phyloP scores from a whole-genome alignment of 2,888 invertebrate genomes.

The Stenolophus ochropezus region DNA sequence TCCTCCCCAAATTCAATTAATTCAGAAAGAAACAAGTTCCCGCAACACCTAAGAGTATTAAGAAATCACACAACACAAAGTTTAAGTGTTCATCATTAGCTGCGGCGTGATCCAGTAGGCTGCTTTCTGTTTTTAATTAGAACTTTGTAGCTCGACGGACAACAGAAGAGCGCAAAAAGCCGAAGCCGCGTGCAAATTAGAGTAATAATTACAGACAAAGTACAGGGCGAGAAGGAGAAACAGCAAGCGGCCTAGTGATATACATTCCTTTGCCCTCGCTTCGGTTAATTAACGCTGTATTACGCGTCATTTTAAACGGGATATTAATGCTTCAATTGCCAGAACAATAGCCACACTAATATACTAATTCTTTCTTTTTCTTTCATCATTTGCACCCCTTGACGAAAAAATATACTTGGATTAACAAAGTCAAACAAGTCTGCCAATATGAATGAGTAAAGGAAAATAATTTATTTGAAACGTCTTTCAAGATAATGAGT shows the following conservation, averaged over 20 bases:
- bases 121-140: constrained; percentile 33
- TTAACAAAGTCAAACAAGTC: too few relatives aligned
- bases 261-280: neutral
- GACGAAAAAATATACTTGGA: too few relatives aligned
- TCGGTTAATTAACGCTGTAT: neutral
- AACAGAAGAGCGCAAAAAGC: constrained; percentile 25
- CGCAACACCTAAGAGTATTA: neutral
- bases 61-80: constrained; percentile 17
- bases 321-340: constrained; percentile 3
- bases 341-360: neutral
- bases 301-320: neutral
- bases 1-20: neutral
- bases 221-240: constrained; percentile 9
- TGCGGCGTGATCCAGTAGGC: neutral
- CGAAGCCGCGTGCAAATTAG: constrained; percentile 28
- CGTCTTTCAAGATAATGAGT: too few relatives aligned
- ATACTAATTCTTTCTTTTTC: neutral
- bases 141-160: constrained; percentile 14
- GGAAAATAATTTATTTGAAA: too few relatives aligned
- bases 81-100: neutral
- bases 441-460: too few relatives aligned
- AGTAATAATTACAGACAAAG: constrained; percentile 35
- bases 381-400: too few relatives aligned
- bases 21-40: neutral
- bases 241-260: neutral